phyloP scores from a whole-genome alignment of 2,888 invertebrate species.

The Melinaea menophilus region DNA sequence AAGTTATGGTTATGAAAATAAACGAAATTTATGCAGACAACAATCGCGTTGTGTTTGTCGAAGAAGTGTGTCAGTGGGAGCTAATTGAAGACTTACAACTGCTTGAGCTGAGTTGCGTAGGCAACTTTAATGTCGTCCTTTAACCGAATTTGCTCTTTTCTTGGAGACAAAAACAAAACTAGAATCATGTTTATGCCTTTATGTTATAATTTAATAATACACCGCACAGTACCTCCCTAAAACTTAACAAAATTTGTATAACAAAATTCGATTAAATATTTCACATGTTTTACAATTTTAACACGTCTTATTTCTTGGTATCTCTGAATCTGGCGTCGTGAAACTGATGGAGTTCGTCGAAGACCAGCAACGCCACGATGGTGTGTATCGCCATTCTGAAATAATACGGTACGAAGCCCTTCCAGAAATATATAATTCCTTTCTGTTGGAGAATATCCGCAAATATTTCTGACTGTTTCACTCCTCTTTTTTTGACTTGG shows the following conservation, averaged over 20 bases:
- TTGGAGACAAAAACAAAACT: not conserved
- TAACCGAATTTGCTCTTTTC: not conserved
- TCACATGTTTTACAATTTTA: too few species aligned
- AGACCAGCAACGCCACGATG: conserved; percentile 92
- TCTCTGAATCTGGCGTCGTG: conserved; percentile 56
- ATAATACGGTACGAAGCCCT: conserved; percentile 97
- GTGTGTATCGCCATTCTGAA: conserved; percentile 95
- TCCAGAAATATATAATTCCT: conserved; percentile 94
- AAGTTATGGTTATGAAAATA: conserved; percentile 17
- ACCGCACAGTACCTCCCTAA: too few species aligned
- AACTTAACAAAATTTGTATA: too few species aligned
- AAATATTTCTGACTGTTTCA: conserved; percentile 81
- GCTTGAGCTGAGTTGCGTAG: conserved; percentile 27
- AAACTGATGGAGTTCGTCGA: conserved; percentile 89
- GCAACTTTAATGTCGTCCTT: conserved; percentile 1
- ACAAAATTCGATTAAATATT: too few species aligned
- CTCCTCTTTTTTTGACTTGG: conserved; percentile 38
- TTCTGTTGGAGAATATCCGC: conserved; percentile 85
- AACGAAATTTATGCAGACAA: conserved; percentile 25
- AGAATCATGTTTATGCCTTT: too few species aligned
- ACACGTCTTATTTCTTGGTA: too few species aligned
- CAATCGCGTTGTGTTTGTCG: conserved; percentile 42
- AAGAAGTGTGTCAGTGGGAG: conserved; percentile 57
- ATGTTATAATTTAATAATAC: too few species aligned
- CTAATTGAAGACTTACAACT: conserved; percentile 69